Percentiles rank a stretch among this genome's conserved stretches.
These are phyloP conservation scores for Luscinia luscinia DNA, from an alignment of 2,797 vertebrate species.

Conservation along the genomic window DNA sequence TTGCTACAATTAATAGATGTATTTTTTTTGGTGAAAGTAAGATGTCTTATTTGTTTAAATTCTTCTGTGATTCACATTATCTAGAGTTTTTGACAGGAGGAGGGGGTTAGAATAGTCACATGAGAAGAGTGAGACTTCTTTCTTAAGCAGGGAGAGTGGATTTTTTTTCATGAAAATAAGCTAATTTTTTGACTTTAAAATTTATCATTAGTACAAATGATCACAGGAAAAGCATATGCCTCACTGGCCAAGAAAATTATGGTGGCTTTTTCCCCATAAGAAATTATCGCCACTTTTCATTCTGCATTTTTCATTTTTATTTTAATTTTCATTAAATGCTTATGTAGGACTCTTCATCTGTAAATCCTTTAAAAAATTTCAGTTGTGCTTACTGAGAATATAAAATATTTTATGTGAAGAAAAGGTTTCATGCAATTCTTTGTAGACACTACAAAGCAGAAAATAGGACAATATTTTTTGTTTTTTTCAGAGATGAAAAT, in stretches of 20 bases:
- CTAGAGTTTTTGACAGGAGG: not conserved
- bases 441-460: not conserved
- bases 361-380: not conserved
- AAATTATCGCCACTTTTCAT: not conserved
- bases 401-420: not conserved
- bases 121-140: not conserved
- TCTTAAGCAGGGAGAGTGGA: not conserved
- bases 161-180: not conserved
- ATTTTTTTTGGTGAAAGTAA: not conserved
- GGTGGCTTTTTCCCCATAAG: fast-evolving
- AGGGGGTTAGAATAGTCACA: not conserved
- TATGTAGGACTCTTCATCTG: not conserved
- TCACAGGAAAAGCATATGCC: not conserved
- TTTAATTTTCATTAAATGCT: not conserved
- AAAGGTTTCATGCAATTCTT: not conserved
- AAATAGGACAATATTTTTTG: not conserved
- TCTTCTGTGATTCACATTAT: not conserved
- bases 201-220: not conserved
- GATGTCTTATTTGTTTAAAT: not conserved
- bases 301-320: not conserved
- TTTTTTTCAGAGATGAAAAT: not conserved
- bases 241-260: not conserved
- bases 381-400: not conserved
- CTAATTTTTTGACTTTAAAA: not conserved
- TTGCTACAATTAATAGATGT: not conserved